Evolutionary conservation across 1,140 invertebrate genomes (phyloP).

Genomic region (Panagrolaimus sp.): DNA sequence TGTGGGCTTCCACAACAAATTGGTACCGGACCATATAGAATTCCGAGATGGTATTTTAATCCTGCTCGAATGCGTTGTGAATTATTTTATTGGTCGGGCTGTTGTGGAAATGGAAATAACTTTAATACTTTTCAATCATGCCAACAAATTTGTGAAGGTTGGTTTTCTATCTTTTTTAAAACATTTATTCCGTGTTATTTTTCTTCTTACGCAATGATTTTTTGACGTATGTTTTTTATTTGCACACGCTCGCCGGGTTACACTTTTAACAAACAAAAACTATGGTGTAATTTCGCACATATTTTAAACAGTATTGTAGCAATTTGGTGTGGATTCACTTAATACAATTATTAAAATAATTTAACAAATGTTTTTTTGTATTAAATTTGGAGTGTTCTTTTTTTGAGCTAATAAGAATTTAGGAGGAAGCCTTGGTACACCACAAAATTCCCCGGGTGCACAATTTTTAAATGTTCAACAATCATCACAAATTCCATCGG

Average conservation of each 20-base stretch:
- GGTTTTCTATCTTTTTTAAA: constrained; percentile 7
- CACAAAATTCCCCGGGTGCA: neutral
- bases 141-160: constrained; percentile 47
- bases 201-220: neutral
- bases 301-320: constrained; percentile 5
- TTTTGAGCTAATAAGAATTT: constrained; percentile 8
- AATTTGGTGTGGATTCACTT: neutral
- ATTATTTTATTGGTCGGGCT: constrained; percentile 57
- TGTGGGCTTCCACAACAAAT: constrained; percentile 53
- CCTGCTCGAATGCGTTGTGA: constrained; percentile 42
- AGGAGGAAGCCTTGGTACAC: neutral
- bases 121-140: constrained; percentile 45
- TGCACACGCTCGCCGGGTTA: neutral
- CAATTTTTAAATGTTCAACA: neutral
- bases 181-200: neutral
- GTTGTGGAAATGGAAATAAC: constrained; percentile 52
- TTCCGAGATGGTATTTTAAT: constrained; percentile 56
- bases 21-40: constrained; percentile 54
- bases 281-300: neutral
- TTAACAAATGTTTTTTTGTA: no score
- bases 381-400: no score
- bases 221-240: constrained; percentile 4
- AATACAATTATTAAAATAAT: no score
- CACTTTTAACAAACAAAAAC: neutral
- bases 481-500: neutral